Conservation (phyloP, 2,797 vertebrate genomes). For the Tachyglossus aculeatus region DNA sequence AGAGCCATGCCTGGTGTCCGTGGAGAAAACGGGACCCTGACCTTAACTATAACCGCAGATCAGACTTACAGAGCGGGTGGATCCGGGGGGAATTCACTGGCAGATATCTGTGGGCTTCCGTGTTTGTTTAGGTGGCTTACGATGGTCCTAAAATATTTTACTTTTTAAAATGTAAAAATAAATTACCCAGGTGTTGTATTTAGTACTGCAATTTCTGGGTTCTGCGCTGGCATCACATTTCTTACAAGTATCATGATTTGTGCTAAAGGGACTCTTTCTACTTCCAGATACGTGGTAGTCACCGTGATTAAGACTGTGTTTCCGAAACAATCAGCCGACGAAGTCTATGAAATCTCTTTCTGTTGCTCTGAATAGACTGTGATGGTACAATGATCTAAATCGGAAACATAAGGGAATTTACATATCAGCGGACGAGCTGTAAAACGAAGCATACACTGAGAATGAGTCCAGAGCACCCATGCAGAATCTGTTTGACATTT, state of each 20-base stretch:
- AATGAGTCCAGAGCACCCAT: constrained; percentile 37
- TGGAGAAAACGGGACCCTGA: too few relatives aligned
- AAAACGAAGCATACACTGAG: constrained; percentile 42
- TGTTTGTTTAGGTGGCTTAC: too few relatives aligned
- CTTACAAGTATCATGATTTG: constrained; percentile 42
- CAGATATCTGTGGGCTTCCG: too few relatives aligned
- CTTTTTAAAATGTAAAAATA: constrained; percentile 3
- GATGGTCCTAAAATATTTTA: neutral
- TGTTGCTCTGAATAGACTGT: constrained; percentile 59
- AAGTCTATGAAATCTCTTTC: constrained; percentile 67
- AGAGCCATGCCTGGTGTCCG: too few relatives aligned
- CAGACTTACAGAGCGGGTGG: too few relatives aligned
- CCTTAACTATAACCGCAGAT: too few relatives aligned
- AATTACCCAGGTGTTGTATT: constrained; percentile 9
- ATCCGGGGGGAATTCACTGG: too few relatives aligned
- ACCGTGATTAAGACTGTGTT: constrained; percentile 59
- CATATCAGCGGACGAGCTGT: constrained; percentile 52
- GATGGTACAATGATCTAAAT: constrained; percentile 58
- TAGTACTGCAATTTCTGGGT: constrained; percentile 17
- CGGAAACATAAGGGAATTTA: constrained; percentile 41
- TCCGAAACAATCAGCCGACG: constrained; percentile 70
- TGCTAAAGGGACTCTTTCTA: constrained; percentile 50
- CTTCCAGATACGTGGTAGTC: constrained; percentile 56
- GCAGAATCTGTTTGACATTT: constrained; percentile 41
- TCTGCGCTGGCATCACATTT: constrained; percentile 46